Percentiles rank a stretch among this genome's conserved stretches.
Conservation (phyloP, 2,113 vertebrate genomes). For the Amblyornis subalaris region DNA sequence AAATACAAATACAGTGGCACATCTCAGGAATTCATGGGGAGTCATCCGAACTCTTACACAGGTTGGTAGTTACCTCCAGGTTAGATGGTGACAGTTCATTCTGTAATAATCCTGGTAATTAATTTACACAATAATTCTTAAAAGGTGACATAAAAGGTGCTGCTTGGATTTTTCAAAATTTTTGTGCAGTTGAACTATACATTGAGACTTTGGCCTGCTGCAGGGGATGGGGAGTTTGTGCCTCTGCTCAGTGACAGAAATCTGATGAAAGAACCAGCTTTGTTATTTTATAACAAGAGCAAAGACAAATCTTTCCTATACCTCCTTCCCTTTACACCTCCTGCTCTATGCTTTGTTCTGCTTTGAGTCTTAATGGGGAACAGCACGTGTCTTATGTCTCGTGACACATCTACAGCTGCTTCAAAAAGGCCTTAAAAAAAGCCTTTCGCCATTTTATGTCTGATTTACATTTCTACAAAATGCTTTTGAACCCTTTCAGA, state of each 20-base stretch:
- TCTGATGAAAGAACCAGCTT: background rate
- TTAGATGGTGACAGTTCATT: background rate
- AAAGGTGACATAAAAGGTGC: background rate
- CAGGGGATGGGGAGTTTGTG: background rate
- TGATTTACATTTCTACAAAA: conserved; percentile 45
- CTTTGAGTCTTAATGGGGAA: background rate
- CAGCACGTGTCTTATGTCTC: background rate
- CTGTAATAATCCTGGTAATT: background rate
- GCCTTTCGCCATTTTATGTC: background rate
- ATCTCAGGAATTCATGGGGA: background rate
- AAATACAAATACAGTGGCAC: background rate
- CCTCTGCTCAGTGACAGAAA: background rate
- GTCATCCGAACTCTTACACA: background rate
- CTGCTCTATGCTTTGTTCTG: conserved; percentile 10
- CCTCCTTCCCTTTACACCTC: background rate
- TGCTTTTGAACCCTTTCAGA: conserved; percentile 21
- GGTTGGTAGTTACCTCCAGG: background rate
- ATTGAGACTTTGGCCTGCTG: background rate
- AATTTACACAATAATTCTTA: background rate
- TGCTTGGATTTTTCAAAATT: background rate
- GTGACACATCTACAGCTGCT: background rate
- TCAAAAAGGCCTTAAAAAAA: background rate
- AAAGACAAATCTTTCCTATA: background rate
- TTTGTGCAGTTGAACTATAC: background rate
- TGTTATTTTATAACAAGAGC: conserved; percentile 4